phyloP scores from a whole-genome alignment of 2,797 vertebrate genomes.

The Glossophaga mutica region DNA sequence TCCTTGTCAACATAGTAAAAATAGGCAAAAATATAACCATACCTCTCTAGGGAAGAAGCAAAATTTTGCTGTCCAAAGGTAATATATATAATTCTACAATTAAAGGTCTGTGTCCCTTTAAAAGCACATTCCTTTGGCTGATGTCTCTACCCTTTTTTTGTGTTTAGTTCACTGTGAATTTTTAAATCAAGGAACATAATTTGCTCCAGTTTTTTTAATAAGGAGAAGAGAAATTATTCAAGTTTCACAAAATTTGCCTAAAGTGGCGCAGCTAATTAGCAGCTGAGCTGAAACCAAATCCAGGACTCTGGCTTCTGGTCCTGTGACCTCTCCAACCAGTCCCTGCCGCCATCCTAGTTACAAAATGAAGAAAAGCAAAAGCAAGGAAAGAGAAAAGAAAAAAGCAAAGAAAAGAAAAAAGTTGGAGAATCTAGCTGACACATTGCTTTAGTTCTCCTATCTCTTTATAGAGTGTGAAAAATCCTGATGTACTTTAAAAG shows the following conservation, averaged over 20 bases:
- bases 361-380: background rate
- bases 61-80: background rate
- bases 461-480: conserved; percentile 48
- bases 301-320: background rate
- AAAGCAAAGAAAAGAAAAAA: background rate
- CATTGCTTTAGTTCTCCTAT: conserved; percentile 46
- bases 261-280: conserved; percentile 38
- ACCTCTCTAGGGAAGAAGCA: background rate
- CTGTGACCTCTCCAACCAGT: background rate
- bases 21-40: background rate
- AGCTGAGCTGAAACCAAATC: background rate
- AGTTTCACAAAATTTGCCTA: conserved; percentile 20
- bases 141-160: background rate
- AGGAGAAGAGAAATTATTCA: conserved; percentile 30
- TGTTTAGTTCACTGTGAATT: background rate
- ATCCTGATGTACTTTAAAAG: conserved; percentile 29
- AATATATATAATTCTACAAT: background rate
- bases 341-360: background rate
- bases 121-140: background rate
- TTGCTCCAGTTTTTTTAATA: background rate
- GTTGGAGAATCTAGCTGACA: background rate
- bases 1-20: background rate
- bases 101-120: conserved; percentile 17
- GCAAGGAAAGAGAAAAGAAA: background rate
- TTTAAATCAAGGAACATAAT: conserved; percentile 40